Percentiles rank a stretch among this genome's conserved stretches.
Conservation (phyloP, 2,888 invertebrate genomes). For the Eupithecia vulgata region DNA sequence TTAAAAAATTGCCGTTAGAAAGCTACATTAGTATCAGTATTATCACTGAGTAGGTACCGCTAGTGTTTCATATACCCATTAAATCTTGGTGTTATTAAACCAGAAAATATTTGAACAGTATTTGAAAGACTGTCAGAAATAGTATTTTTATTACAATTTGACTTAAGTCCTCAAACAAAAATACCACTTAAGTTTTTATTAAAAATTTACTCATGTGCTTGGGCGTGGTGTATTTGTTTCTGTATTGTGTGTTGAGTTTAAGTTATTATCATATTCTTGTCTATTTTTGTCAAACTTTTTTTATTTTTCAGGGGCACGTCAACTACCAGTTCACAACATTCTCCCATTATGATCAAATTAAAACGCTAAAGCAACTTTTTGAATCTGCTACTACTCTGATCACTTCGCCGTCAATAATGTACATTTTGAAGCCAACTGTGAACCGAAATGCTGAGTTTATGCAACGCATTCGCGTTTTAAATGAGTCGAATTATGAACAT, state of each 20-base stretch:
- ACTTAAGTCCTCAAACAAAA: too few relatives aligned
- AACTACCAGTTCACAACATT: slow-evolving; percentile 61
- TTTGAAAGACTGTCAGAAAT: background rate
- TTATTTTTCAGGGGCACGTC: slow-evolving; percentile 55
- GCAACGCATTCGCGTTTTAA: slow-evolving; percentile 10
- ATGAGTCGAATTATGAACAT: slow-evolving; percentile 1
- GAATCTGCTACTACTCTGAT: slow-evolving; percentile 44
- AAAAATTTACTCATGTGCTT: background rate
- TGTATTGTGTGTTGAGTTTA: background rate
- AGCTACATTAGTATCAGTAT: too few relatives aligned
- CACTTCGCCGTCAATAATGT: slow-evolving; percentile 48
- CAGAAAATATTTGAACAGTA: background rate
- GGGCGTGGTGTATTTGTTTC: background rate
- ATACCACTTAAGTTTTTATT: too few relatives aligned
- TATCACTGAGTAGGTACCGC: too few relatives aligned
- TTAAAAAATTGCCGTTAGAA: too few relatives aligned
- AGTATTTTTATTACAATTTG: too few relatives aligned
- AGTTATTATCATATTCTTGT: background rate
- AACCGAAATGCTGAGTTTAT: slow-evolving; percentile 34
- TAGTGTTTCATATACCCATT: background rate
- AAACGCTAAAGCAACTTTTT: slow-evolving; percentile 51
- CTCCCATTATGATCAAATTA: slow-evolving; percentile 44
- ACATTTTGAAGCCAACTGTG: slow-evolving; percentile 43
- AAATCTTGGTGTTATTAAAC: background rate
- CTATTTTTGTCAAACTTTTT: background rate